phyloP scores from a whole-genome alignment of 2,888 invertebrate genomes.

The Portevinia maculata region DNA sequence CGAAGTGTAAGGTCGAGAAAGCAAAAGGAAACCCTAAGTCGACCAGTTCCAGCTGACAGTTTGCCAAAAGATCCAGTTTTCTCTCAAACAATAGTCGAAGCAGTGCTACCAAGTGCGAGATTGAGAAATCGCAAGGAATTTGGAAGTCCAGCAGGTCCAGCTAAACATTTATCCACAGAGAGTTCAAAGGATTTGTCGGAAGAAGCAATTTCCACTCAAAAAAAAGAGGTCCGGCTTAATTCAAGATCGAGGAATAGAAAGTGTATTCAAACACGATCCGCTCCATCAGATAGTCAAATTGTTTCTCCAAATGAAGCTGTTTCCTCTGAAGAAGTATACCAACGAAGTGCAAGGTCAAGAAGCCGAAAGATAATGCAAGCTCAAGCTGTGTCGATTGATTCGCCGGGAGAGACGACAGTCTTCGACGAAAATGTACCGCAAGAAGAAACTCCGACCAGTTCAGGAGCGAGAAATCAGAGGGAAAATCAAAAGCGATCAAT shows the following conservation, averaged over 20 bases:
- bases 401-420: neutral
- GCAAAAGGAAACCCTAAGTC: neutral
- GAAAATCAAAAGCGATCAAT: neutral
- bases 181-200: neutral
- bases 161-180: too few relatives aligned
- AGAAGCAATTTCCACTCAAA: neutral
- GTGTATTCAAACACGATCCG: neutral
- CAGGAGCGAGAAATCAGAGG: neutral
- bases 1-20: neutral
- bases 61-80: neutral
- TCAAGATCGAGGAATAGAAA: neutral
- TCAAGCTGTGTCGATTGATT: neutral
- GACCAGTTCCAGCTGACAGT: neutral
- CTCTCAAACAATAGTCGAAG: neutral
- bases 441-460: neutral
- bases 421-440: neutral
- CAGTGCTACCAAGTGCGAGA: neutral
- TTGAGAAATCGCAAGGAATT: neutral
- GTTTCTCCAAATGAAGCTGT: neutral
- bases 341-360: neutral
- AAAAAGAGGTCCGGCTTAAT: neutral
- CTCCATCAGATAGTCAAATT: neutral
- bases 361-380: neutral
- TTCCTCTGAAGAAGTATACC: neutral
- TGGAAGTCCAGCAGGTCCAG: neutral